Evolutionary conservation across 2,888 invertebrate species (phyloP).

Genomic region (Ormyrus labotus): DNA sequence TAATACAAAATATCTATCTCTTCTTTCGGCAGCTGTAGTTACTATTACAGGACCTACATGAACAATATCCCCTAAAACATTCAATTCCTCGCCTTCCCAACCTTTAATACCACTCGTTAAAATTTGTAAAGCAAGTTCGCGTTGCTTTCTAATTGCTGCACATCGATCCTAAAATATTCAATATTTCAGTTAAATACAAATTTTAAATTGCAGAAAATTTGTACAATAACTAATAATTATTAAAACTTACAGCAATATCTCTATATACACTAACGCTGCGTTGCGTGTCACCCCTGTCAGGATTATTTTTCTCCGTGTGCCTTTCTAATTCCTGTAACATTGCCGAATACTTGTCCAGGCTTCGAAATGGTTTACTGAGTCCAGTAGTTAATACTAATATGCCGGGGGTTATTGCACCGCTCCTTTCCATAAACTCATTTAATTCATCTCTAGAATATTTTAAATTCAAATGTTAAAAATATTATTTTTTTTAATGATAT

Average conservation of each 20-base stretch:
- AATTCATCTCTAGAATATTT: conserved; percentile 83
- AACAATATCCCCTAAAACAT: conserved; percentile 89
- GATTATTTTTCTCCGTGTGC: conserved; percentile 96
- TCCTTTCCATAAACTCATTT: conserved; percentile 91
- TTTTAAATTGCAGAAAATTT: conserved; percentile 18
- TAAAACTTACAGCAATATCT: conserved; percentile 89
- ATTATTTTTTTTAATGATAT: neutral
- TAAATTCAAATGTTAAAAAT: neutral
- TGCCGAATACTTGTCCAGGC: conserved; percentile 95
- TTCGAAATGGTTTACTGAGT: conserved; percentile 95
- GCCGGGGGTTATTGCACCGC: conserved; percentile 90
- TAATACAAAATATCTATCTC: conserved; percentile 93
- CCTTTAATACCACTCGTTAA: conserved; percentile 94
- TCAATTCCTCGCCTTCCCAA: conserved; percentile 92
- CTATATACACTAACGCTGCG: conserved; percentile 95
- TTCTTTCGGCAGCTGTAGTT: conserved; percentile 88
- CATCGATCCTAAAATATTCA: conserved; percentile 84
- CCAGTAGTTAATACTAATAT: conserved; percentile 93
- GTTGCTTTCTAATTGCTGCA: conserved; percentile 91
- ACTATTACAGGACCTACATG: conserved; percentile 90
- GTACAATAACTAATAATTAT: neutral
- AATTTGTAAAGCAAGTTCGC: conserved; percentile 96
- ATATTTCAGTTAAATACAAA: neutral
- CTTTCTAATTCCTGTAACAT: conserved; percentile 96
- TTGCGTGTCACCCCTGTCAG: conserved; percentile 97